These are phyloP conservation scores for Zelleria hepariella DNA, from an alignment of 2,888 invertebrate species.

Conservation along the genomic window DNA sequence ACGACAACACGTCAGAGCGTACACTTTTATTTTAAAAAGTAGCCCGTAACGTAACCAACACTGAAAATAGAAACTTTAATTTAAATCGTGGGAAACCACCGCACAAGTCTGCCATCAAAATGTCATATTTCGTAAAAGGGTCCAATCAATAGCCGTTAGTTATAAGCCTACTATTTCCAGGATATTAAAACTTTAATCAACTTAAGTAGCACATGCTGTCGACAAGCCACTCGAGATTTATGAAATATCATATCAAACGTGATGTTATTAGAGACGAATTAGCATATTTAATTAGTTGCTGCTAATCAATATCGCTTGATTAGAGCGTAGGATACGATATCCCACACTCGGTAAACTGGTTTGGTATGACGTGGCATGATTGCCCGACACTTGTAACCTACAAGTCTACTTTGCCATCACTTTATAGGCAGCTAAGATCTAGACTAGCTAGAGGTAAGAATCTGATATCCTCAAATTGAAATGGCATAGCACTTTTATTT, in stretches of 20 bases:
- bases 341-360: neutral
- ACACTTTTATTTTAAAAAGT: too few relatives aligned
- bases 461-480: too few relatives aligned
- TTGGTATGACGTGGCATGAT: neutral
- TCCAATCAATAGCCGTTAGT: neutral
- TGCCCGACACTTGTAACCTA: neutral
- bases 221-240: neutral
- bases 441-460: too few relatives aligned
- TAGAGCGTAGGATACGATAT: neutral
- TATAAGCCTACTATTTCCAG: neutral
- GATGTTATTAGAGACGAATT: conserved; percentile 1
- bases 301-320: conserved; percentile 11
- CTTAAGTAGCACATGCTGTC: neutral
- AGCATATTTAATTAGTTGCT: conserved; percentile 10
- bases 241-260: neutral
- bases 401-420: neutral
- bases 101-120: neutral
- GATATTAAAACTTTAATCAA: neutral
- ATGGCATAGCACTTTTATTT: too few relatives aligned
- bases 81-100: too few relatives aligned
- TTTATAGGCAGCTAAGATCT: too few relatives aligned
- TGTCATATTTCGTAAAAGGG: neutral
- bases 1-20: too few relatives aligned
- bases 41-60: too few relatives aligned
- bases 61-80: too few relatives aligned